These are phyloP conservation scores for Troides oblongomaculatus DNA, from an alignment of 2,888 invertebrate species.

Conservation along the genomic window DNA sequence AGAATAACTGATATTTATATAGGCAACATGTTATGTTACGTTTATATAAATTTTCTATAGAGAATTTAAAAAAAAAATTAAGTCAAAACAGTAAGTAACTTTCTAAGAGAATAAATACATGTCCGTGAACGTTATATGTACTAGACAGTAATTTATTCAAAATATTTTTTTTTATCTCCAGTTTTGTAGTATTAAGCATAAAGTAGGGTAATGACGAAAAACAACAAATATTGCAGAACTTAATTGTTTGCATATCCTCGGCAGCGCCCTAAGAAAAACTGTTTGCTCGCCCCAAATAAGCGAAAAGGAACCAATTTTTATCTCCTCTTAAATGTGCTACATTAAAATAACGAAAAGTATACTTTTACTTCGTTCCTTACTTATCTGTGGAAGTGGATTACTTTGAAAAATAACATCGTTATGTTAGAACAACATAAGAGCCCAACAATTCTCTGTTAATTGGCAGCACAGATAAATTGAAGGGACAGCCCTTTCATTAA, in stretches of 20 bases:
- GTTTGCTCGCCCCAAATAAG: constrained; percentile 68
- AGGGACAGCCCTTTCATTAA: constrained; percentile 25
- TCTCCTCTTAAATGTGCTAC: constrained; percentile 61
- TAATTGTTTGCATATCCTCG: constrained; percentile 50
- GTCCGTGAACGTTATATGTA: not conserved
- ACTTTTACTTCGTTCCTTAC: not conserved
- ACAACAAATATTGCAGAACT: constrained; percentile 71
- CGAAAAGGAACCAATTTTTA: constrained; percentile 62
- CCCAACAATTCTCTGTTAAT: constrained; percentile 15
- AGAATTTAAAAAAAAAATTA: too few species aligned
- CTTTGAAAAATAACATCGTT: constrained; percentile 6
- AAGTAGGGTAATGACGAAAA: constrained; percentile 76
- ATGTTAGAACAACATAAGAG: not conserved
- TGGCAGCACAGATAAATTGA: constrained; percentile 19
- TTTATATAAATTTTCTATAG: too few species aligned
- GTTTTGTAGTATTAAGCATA: constrained; percentile 11
- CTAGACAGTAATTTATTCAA: not conserved
- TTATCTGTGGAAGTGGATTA: not conserved
- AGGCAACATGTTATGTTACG: too few species aligned
- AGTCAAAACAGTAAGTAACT: too few species aligned
- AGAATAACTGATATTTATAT: too few species aligned
- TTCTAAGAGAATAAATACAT: too few species aligned
- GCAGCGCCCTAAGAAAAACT: constrained; percentile 63
- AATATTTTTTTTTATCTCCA: not conserved
- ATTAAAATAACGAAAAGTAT: too few species aligned